Percentiles rank a stretch among this genome's conserved stretches.
Conservation (phyloP, 2,797 vertebrate species). For the Phataginus tetradactyla region DNA sequence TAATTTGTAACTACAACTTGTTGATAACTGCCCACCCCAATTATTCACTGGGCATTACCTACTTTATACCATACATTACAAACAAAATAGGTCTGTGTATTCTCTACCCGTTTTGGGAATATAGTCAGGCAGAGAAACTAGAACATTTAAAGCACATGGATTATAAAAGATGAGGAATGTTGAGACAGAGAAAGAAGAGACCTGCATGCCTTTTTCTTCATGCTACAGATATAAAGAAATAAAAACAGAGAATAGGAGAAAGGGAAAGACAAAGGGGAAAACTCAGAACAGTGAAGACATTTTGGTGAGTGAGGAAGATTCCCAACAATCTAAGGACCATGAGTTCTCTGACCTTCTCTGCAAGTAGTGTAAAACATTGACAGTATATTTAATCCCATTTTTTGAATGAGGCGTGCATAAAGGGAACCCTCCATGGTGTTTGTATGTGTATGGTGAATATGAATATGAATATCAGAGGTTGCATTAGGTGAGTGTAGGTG, state of each 20-base stretch:
- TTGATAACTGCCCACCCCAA: background rate
- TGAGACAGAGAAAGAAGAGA: background rate
- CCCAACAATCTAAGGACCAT: background rate
- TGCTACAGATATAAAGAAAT: background rate
- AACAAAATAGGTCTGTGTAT: background rate
- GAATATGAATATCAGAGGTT: background rate
- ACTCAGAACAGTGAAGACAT: background rate
- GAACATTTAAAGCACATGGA: background rate
- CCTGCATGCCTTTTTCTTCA: background rate
- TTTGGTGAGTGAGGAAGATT: background rate
- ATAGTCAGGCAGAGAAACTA: background rate
- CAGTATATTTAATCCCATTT: background rate
- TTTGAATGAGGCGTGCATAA: accelerated
- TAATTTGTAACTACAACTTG: background rate
- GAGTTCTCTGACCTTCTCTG: background rate
- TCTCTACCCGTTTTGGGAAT: background rate
- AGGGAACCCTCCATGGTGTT: background rate
- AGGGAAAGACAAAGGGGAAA: background rate
- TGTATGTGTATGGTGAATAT: background rate
- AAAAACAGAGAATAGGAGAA: background rate
- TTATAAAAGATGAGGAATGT: background rate
- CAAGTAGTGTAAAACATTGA: background rate
- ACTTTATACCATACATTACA: background rate
- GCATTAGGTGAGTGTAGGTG: background rate
- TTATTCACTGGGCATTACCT: background rate